Evolutionary conservation across 2,888 invertebrate genomes (phyloP), one percentile per base, ranked within the genome.

Genomic region (Drosophila imparisetae): DNA sequence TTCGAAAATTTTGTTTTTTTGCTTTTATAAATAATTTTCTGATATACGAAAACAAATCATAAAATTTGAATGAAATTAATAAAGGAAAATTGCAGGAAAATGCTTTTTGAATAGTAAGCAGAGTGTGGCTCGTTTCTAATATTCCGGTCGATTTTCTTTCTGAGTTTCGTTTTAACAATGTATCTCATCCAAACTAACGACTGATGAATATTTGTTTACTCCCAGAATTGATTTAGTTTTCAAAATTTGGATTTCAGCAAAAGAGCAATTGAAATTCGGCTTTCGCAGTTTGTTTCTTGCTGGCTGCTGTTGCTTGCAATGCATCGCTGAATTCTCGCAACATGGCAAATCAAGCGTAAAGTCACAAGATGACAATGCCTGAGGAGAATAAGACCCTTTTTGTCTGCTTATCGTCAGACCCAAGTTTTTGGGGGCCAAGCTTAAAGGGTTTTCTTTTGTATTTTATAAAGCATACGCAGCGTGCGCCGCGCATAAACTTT

Each of bases 341-440:
- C 53, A 55, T 42, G 24, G 68, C 87, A 89, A 85, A 89, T 85
- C 89, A 85, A 77, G 84, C 87, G 85, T 73, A 54, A 89, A 86
- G 82, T 86, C 77, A 61, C 87, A 74, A 30, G 15, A 53, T 63
- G 80, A 77, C 80, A 81, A 80, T 72, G 67, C 62, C 65, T 42
- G 21, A 29, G 45, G n/a, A 21, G 32, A 38, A 54, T 24, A 38
- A 52, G 55, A 62, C 61, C 42, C 52, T 63, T 73, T 78, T 68
- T 59, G 60, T 40, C 74, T 74, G 62, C 64, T 75, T 75, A 69
- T 64, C 74, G 32, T 54, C 42, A 40, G 34, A 34, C 18, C 48
- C 48, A 45, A 64, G 48, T 30, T 21, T 32, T 32, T 40, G 7
- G 54, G 58, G 29, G 29, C n/a, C 55, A 40, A 49, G 57, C 52